phyloP scores from a whole-genome alignment of 2,797 vertebrate genomes.

The Balearica regulorum region DNA sequence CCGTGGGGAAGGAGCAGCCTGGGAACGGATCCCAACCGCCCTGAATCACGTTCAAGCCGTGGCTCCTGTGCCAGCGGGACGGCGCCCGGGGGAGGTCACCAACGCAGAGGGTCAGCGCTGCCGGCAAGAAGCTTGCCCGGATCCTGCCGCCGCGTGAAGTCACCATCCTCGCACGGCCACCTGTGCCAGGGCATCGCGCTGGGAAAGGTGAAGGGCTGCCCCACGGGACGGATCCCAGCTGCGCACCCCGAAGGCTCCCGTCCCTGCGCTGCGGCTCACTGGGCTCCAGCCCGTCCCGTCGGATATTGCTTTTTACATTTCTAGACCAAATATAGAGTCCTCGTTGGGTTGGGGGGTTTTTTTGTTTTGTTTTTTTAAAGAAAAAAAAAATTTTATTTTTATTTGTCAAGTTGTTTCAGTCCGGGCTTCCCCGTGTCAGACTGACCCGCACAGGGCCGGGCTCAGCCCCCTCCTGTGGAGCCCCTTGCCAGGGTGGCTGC shows the following conservation, averaged over 20 bases:
- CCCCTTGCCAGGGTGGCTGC: background rate
- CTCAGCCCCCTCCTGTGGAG: background rate
- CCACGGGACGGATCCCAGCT: background rate
- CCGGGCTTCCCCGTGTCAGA: background rate
- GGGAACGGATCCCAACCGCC: background rate
- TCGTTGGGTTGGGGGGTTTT: too few relatives aligned
- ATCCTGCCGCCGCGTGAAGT: background rate
- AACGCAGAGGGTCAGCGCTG: background rate
- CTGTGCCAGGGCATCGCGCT: background rate
- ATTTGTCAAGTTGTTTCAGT: background rate
- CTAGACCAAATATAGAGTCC: slow-evolving; percentile 69
- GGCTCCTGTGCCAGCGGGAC: background rate
- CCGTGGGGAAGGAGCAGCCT: background rate
- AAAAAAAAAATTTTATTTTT: slow-evolving; percentile 7
- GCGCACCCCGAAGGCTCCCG: background rate
- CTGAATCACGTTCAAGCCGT: accelerated
- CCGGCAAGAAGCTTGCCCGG: background rate
- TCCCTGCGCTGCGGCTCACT: background rate
- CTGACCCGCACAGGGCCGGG: background rate
- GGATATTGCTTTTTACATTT: slow-evolving; percentile 61
- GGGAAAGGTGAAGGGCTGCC: background rate
- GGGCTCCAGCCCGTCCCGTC: background rate
- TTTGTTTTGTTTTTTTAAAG: background rate
- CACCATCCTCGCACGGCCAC: background rate
- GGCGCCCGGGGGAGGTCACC: background rate